Base-by-base conservation (phyloP, 2,113 vertebrate species). In the Corythaixoides concolor region DNA sequence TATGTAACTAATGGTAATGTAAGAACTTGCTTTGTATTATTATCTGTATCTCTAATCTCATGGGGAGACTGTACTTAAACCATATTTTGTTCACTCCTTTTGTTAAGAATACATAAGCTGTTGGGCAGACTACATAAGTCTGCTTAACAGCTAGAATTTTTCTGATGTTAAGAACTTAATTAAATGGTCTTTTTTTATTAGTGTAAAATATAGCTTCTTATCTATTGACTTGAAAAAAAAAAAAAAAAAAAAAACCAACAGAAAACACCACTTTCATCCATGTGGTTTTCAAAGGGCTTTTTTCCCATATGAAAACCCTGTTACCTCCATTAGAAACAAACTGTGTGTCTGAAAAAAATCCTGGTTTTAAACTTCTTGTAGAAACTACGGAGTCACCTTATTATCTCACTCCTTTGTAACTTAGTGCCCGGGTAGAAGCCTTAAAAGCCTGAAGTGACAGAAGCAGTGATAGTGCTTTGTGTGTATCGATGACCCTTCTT, bases 241-340 rank as follows among this genome's bases (percentile, higher is more conserved):
- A 68, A 80, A 0, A 55, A 22, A 17, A 3, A 28, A 35, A 56
- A 56, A 68, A 80, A 15, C 0, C 39, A 39, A 39, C n/a, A n/a
- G n/a, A 32, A 16, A 17, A 28, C 7, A 37, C 19, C 21, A n/a
- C 21, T 24, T 53, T 32, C 0, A 1, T 50, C 28, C n/a, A 0
- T 32, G 43, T 62, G 32, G 45, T 62, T 76, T 78, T 77, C 59
- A 62, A 45, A 55, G 43, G 8, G 7, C 12, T 39, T 79, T 85
- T 82, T 52, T 7, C 30, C 49, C 4, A 1, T 30, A 7, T 45
- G 37, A 73, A 87, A 76, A 35, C 21, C 4, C 8, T 33, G 21
- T 59, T 93, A 18, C 15, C 12, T 73, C 9, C 10, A 15, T 50
- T 85, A 49, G 21, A 47, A 90, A 66, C 28, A 88, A 85, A 69